These are phyloP conservation scores for Callyntrura guangdongensis DNA, from an alignment of 2,888 invertebrate species.

Conservation along the genomic window DNA sequence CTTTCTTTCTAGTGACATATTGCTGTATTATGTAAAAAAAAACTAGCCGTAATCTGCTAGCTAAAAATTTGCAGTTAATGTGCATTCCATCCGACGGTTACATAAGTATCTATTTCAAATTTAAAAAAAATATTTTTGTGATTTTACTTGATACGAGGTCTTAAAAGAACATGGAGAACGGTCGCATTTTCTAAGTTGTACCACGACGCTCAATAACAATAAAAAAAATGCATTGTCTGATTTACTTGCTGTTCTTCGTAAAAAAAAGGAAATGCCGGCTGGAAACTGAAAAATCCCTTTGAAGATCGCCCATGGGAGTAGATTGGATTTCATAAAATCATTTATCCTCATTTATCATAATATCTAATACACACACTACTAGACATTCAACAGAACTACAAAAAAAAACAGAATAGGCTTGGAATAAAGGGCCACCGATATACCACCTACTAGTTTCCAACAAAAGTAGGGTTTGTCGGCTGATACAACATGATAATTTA, in stretches of 20 bases:
- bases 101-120: too few species aligned
- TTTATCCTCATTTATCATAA: conserved; percentile 51
- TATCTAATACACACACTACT: neutral
- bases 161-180: too few species aligned
- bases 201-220: too few species aligned
- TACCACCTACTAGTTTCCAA: conserved; percentile 55
- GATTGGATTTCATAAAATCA: conserved; percentile 48
- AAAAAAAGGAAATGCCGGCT: neutral
- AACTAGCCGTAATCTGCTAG: neutral
- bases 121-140: too few species aligned
- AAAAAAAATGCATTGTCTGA: too few species aligned
- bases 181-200: too few species aligned
- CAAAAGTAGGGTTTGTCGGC: neutral
- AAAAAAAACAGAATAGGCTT: neutral
- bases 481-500: neutral
- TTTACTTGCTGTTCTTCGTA: too few species aligned
- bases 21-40: too few species aligned
- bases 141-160: too few species aligned
- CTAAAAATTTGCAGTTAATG: neutral
- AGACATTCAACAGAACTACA: too few species aligned
- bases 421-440: conserved; percentile 34
- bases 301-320: conserved; percentile 10
- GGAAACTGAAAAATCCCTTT: neutral
- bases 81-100: too few species aligned
- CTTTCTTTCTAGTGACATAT: too few species aligned